Evolutionary conservation across 1,140 invertebrate species (phyloP), one percentile per base, ranked within the genome.

Genomic region (Bombus haemorrhoidalis): DNA sequence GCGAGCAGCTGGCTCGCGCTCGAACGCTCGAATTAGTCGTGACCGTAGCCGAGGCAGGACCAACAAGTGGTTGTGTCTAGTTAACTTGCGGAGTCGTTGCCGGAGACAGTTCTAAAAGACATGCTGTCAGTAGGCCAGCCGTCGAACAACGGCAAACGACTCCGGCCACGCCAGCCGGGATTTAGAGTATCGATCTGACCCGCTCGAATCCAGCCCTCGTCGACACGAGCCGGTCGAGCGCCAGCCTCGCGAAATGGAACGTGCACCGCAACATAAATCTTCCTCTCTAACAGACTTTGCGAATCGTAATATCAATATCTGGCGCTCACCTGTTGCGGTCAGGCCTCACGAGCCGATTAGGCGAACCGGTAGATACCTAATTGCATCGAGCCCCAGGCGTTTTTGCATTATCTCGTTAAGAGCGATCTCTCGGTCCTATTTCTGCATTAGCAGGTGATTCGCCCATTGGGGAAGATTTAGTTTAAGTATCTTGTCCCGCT

Each of bases 11-110:
- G 80, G 78, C 43, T 72, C 39, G 37, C 25, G 28, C n/a, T 72
- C 76, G 83, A 88, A 83, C 59, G 79, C 71, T 83, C 73, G 71
- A 90, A 89, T 89, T 89, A 89, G 88, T 89, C 79, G 87, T 69
- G 87, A 76, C 68, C 75, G 87, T 86, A 75, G 68, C 77, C 59
- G 87, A 88, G 64, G 72, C 77, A 75, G 79, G 69, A 79, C 75
- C 89, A 90, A 90, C 89, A 90, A 90, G 89, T 90, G 89, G 89
- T 90, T 90, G 89, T 69, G 86, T 90, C 86, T 90, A 87, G 88
- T 90, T 90, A 90, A 90, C 86, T 90, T 77, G 83, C 83, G 83
- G 86, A 73, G 71, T 90, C 86, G 88, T 87, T 90, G 85, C 76
- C 69, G 89, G 82, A 85, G 88, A 90, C 89, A 90, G 89, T 90